These are phyloP conservation scores for Dolomedes plantarius DNA, from an alignment of 2,888 invertebrate genomes.

Conservation along the genomic window DNA sequence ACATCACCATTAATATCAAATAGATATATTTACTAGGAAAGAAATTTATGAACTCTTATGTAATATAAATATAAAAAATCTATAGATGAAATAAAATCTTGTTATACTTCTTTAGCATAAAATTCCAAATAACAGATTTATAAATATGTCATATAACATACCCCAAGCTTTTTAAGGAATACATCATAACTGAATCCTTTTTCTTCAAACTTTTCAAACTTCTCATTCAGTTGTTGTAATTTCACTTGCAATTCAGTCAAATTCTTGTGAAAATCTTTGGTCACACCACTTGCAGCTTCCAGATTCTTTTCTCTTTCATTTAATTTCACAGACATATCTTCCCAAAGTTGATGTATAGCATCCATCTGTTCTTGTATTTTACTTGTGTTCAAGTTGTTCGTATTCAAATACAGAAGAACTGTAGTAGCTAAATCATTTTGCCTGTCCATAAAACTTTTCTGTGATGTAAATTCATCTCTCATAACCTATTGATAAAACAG, in stretches of 20 bases:
- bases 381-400: slow-evolving; percentile 81
- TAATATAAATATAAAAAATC: no score
- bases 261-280: slow-evolving; percentile 93
- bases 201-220: slow-evolving; percentile 86
- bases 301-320: slow-evolving; percentile 91
- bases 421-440: slow-evolving; percentile 87
- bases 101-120: no score
- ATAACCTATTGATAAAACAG: no score
- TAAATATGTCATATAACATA: slow-evolving; percentile 7
- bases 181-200: slow-evolving; percentile 88
- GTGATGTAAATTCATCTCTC: slow-evolving; percentile 94
- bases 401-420: slow-evolving; percentile 82
- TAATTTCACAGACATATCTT: slow-evolving; percentile 85
- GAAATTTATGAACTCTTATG: no score
- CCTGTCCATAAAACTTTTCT: slow-evolving; percentile 91
- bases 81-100: no score
- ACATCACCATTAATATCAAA: no score
- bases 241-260: slow-evolving; percentile 89
- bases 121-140: no score
- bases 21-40: no score
- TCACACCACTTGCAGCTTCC: slow-evolving; percentile 93
- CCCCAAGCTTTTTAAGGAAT: slow-evolving; percentile 88
- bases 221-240: slow-evolving; percentile 89
- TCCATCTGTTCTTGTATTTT: slow-evolving; percentile 85
- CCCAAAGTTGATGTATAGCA: slow-evolving; percentile 85